phyloP scores from a whole-genome alignment of 2,888 invertebrate species.

The Caenorhabditis sp. region DNA sequence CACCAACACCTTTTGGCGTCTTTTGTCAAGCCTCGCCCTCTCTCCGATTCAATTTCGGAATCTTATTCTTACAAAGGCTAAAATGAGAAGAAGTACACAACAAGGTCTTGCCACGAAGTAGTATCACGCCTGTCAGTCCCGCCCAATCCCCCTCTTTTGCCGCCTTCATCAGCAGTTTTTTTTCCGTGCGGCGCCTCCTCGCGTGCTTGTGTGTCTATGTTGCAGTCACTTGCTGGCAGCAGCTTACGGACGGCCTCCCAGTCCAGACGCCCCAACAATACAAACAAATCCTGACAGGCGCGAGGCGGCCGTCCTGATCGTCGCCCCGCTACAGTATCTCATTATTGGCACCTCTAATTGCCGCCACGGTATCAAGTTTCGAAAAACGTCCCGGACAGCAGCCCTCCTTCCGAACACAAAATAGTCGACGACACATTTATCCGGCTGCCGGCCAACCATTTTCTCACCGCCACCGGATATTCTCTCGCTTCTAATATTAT shows the following conservation, averaged over 20 bases:
- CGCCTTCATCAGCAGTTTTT: slow-evolving; percentile 54
- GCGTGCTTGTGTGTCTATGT: slow-evolving; percentile 53
- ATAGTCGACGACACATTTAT: slow-evolving; percentile 48
- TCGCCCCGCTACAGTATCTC: slow-evolving; percentile 51
- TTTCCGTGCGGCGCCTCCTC: slow-evolving; percentile 50
- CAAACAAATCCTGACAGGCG: slow-evolving; percentile 64
- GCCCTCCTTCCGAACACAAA: slow-evolving; percentile 39
- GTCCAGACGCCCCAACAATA: slow-evolving; percentile 58
- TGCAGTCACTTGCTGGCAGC: slow-evolving; percentile 50
- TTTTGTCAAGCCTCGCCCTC: slow-evolving; percentile 37
- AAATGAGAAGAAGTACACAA: slow-evolving; percentile 12
- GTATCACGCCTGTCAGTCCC: slow-evolving; percentile 22
- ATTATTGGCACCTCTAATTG: slow-evolving; percentile 64
- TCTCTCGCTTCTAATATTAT: slow-evolving; percentile 23
- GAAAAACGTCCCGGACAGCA: slow-evolving; percentile 33
- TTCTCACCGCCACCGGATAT: slow-evolving; percentile 53
- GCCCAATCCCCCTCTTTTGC: slow-evolving; percentile 36
- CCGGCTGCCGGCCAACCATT: slow-evolving; percentile 45
- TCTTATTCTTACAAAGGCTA: slow-evolving; percentile 33
- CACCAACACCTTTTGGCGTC: slow-evolving; percentile 46
- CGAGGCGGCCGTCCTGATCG: slow-evolving; percentile 26
- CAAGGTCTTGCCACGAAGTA: slow-evolving; percentile 25
- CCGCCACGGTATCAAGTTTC: slow-evolving; percentile 62
- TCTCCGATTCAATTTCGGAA: slow-evolving; percentile 36
- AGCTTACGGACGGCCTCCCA: slow-evolving; percentile 25